phyloP scores from a whole-genome alignment of 1,140 invertebrate species.

The Cydia fagiglandana region DNA sequence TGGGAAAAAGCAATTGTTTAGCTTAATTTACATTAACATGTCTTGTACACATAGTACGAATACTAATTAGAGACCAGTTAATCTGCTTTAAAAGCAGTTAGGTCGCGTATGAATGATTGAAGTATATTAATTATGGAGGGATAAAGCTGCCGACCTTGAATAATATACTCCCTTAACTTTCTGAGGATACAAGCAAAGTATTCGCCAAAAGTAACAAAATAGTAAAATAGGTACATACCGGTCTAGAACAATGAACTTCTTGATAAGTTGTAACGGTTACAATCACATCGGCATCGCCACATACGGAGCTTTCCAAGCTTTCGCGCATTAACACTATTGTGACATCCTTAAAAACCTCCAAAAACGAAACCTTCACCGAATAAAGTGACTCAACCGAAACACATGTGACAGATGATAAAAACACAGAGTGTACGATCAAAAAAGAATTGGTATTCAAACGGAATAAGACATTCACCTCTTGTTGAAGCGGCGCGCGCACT shows the following conservation, averaged over 20 bases:
- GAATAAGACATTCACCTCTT: slow-evolving; percentile 73
- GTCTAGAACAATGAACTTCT: slow-evolving; percentile 52
- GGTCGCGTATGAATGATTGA: neutral
- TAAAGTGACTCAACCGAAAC: slow-evolving; percentile 22
- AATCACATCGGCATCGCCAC: slow-evolving; percentile 50
- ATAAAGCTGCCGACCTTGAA: neutral
- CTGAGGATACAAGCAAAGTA: neutral
- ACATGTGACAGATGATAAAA: slow-evolving; percentile 32
- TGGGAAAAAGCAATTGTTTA: neutral
- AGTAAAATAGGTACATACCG: slow-evolving; percentile 54
- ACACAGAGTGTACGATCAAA: slow-evolving; percentile 43
- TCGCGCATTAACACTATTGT: slow-evolving; percentile 49
- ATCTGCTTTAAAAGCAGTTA: neutral
- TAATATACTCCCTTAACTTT: neutral
- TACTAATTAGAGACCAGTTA: neutral
- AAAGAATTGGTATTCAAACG: slow-evolving; percentile 42
- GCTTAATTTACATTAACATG: neutral
- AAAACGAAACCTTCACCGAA: slow-evolving; percentile 21
- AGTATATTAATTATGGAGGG: neutral
- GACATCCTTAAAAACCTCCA: slow-evolving; percentile 35
- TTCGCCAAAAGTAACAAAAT: neutral
- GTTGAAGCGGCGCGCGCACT: slow-evolving; percentile 66
- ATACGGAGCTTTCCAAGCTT: slow-evolving; percentile 45
- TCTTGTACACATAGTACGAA: neutral
- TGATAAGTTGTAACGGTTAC: slow-evolving; percentile 57